phyloP scores from a whole-genome alignment of 2,797 vertebrate genomes.

The Acrossocheilus wenchowensis region DNA sequence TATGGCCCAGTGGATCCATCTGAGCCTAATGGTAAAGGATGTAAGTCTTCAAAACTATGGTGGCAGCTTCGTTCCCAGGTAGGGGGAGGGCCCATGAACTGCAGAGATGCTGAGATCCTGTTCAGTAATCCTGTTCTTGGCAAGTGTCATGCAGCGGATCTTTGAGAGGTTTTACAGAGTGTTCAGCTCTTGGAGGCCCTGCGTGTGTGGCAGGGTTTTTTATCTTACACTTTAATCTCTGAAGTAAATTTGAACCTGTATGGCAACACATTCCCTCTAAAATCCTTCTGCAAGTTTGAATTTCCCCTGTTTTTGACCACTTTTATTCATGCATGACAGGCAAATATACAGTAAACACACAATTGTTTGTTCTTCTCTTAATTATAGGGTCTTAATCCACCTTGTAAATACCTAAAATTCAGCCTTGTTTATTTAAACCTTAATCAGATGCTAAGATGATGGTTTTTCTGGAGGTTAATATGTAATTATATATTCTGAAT shows the following conservation, averaged over 20 bases:
- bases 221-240: neutral
- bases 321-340: neutral
- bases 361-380: neutral
- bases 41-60: constrained; percentile 27
- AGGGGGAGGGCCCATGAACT: neutral
- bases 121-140: constrained; percentile 25
- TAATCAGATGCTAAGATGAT: neutral
- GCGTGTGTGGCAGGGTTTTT: neutral
- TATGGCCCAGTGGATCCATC: constrained; percentile 28
- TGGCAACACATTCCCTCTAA: neutral
- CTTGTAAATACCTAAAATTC: neutral
- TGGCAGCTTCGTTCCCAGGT: constrained; percentile 5
- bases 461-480: neutral
- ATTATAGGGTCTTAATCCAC: neutral
- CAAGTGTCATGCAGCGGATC: constrained; percentile 16
- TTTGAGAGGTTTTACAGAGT: constrained; percentile 14
- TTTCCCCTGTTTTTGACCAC: neutral
- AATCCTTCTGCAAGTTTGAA: neutral
- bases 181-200: neutral
- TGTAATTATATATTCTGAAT: neutral
- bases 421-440: neutral
- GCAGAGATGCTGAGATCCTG: constrained; percentile 11
- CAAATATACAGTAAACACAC: neutral
- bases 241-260: neutral
- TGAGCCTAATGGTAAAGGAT: constrained; percentile 20